Conservation (phyloP, 2,797 vertebrate genomes). For the Liasis olivaceus region DNA sequence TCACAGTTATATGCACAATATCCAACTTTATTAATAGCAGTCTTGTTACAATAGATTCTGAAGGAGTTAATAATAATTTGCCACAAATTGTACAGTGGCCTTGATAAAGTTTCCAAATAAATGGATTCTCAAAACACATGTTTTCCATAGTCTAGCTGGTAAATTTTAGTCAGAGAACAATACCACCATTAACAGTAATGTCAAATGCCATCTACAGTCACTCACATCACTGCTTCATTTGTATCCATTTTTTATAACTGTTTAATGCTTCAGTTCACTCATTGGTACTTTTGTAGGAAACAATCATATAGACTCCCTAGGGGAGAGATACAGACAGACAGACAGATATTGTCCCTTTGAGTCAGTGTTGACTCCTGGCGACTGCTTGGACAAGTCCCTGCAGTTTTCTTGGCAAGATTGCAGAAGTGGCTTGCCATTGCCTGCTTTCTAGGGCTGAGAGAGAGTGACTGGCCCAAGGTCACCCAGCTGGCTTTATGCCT, state of each 20-base stretch:
- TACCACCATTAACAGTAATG: constrained; percentile 50
- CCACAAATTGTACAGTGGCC: constrained; percentile 53
- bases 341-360: too few relatives aligned
- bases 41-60: constrained; percentile 59
- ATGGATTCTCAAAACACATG: constrained; percentile 36
- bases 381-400: too few relatives aligned
- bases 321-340: too few relatives aligned
- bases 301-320: background rate
- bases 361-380: too few relatives aligned
- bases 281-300: background rate
- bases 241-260: constrained; percentile 12
- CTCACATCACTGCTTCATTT: constrained; percentile 38
- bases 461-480: too few relatives aligned
- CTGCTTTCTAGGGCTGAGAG: too few relatives aligned
- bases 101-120: constrained; percentile 59
- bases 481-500: too few relatives aligned
- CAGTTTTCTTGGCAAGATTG: too few relatives aligned
- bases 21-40: constrained; percentile 48
- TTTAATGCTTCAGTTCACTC: background rate
- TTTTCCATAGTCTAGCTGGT: constrained; percentile 56
- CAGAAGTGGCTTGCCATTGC: too few relatives aligned
- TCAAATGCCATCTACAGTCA: constrained; percentile 61
- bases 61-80: constrained; percentile 54
- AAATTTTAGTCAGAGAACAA: constrained; percentile 59
- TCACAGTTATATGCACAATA: constrained; percentile 36